A percentile compares a stretch with the other conserved stretches of the same genome.
phyloP scores from a whole-genome alignment of 2,113 vertebrate genomes.

The rat (Rattus norvegicus) region DNA sequence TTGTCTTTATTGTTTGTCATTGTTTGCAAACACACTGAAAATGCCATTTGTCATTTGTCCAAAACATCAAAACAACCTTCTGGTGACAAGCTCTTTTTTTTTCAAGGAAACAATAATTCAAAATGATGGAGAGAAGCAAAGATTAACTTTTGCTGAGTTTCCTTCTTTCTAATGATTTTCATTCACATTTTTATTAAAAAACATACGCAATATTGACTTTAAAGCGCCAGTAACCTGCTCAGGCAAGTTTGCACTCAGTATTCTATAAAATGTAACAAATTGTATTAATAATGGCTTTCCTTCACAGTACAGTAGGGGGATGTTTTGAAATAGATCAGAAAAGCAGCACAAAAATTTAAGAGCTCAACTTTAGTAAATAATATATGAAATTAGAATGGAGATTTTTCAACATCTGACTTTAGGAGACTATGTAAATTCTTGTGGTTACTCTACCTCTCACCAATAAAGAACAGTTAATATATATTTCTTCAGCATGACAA shows the following conservation, averaged over 20 bases:
- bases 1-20: conserved; percentile 54
- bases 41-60: conserved; percentile 60
- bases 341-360: not conserved
- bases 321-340: not conserved
- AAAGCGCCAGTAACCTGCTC: not conserved
- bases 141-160: conserved; percentile 45
- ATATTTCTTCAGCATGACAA: conserved; percentile 7
- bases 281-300: not conserved
- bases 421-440: not conserved
- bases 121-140: conserved; percentile 56
- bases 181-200: conserved; percentile 67
- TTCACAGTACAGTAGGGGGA: not conserved
- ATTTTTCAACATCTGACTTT: conserved; percentile 30
- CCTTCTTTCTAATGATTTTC: conserved; percentile 55
- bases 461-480: conserved; percentile 19
- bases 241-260: not conserved
- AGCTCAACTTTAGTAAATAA: not conserved
- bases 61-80: conserved; percentile 56
- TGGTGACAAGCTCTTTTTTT: conserved; percentile 16
- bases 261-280: conserved; percentile 17
- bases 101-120: conserved; percentile 38
- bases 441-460: conserved; percentile 6
- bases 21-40: conserved; percentile 65
- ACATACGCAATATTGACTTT: conserved; percentile 5
- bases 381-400: not conserved